Conservation (phyloP, 2,888 invertebrate genomes). For the Acleris emargana region DNA sequence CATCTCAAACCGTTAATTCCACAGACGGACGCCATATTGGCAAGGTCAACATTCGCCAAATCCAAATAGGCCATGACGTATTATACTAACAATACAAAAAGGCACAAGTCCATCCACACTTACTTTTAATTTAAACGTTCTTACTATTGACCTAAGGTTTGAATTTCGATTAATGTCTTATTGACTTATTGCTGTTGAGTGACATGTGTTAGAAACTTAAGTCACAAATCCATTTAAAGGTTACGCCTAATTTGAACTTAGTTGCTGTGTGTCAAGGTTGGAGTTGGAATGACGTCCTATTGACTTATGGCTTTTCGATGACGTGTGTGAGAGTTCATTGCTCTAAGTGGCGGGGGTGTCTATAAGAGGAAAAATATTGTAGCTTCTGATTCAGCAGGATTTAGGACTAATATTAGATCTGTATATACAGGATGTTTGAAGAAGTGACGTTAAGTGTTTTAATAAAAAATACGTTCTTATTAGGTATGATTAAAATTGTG, state of each 20-base stretch:
- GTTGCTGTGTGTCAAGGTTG: too few species aligned
- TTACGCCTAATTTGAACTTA: too few species aligned
- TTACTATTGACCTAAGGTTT: neutral
- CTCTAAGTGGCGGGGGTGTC: conserved; percentile 1
- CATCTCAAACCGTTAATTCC: conserved; percentile 8
- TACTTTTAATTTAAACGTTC: neutral
- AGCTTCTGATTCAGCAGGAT: conserved; percentile 6
- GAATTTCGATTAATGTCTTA: neutral
- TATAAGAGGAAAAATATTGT: conserved; percentile 17
- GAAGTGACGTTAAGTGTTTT: too few species aligned
- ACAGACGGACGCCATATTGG: conserved; percentile 24
- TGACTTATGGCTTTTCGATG: neutral
- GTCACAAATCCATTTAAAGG: too few species aligned
- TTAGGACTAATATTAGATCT: neutral
- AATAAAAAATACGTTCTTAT: too few species aligned
- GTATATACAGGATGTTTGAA: too few species aligned
- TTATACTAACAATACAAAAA: neutral
- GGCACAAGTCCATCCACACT: neutral
- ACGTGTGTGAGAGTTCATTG: conserved; percentile 19
- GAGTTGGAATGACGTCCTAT: too few species aligned
- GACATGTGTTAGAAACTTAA: too few species aligned
- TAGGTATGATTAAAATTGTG: too few species aligned
- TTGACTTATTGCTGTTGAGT: neutral
- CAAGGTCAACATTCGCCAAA: conserved; percentile 32
- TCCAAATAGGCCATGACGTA: conserved; percentile 18